These are phyloP conservation scores for Lepidocyrtoides sp. DNA, from an alignment of 2,888 invertebrate species.

Conservation along the genomic window DNA sequence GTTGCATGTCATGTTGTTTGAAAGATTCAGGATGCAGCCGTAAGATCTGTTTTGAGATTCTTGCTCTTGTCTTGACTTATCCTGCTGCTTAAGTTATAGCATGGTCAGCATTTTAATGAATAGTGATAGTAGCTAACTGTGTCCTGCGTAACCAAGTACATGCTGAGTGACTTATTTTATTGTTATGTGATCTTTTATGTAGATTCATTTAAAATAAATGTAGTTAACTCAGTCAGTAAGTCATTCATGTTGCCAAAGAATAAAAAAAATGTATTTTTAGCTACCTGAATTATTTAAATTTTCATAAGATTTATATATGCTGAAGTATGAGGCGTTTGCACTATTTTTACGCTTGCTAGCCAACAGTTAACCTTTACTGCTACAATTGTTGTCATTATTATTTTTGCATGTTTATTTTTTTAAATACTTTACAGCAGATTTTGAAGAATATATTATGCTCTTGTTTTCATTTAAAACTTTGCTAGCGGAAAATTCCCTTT, in stretches of 20 bases:
- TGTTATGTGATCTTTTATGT: slow-evolving; percentile 1
- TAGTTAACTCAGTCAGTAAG: slow-evolving; percentile 12
- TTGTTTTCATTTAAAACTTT: slow-evolving; percentile 10
- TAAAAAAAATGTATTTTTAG: neutral
- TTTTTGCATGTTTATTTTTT: slow-evolving; percentile 15
- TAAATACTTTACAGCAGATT: neutral
- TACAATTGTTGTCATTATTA: slow-evolving; percentile 52
- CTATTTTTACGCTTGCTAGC: slow-evolving; percentile 77
- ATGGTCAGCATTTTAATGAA: slow-evolving; percentile 10
- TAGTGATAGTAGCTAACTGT: neutral
- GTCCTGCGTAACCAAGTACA: slow-evolving; percentile 68
- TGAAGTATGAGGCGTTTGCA: slow-evolving; percentile 48
- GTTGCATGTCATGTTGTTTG: slow-evolving; percentile 20
- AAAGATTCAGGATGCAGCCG: slow-evolving; percentile 44
- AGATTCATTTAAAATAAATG: neutral
- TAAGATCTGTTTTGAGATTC: neutral
- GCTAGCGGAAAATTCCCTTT: slow-evolving; percentile 43
- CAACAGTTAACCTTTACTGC: slow-evolving; percentile 77
- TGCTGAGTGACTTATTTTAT: neutral
- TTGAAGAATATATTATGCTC: neutral
- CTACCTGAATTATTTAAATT: slow-evolving; percentile 25
- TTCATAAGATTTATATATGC: neutral
- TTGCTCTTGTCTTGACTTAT: slow-evolving; percentile 8
- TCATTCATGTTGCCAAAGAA: slow-evolving; percentile 29
- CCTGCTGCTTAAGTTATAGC: too few relatives aligned